These are phyloP conservation scores for Dryococelus australis DNA, from an alignment of 2,888 invertebrate genomes.

Conservation along the genomic window DNA sequence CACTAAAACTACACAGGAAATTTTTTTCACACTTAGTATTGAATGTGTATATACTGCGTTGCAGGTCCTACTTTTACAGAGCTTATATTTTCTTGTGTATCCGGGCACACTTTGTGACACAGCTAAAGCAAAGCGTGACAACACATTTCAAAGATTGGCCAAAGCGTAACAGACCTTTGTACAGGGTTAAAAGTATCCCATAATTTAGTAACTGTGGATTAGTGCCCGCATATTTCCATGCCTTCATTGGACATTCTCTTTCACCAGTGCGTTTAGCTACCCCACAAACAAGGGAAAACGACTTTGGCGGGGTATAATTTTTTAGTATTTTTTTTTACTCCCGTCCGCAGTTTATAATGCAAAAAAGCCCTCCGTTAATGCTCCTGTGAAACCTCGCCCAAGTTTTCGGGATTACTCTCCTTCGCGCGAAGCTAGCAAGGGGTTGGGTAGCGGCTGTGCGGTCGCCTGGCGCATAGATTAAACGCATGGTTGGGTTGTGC, in stretches of 20 bases:
- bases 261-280: not conserved
- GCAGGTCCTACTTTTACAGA: no score
- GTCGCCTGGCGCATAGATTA: conserved; percentile 32
- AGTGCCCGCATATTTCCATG: not conserved
- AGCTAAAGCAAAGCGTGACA: not conserved
- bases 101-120: not conserved
- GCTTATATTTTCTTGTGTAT: no score
- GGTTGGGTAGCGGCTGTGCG: not conserved
- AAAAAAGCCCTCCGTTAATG: not conserved
- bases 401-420: conserved; percentile 3
- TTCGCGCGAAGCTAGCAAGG: not conserved
- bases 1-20: no score
- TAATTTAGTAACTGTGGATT: conserved; percentile 1
- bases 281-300: not conserved
- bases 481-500: conserved; percentile 17
- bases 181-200: not conserved
- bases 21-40: no score
- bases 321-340: not conserved
- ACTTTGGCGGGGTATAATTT: not conserved
- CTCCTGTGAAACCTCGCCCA: conserved; percentile 10
- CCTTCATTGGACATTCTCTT: not conserved
- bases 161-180: not conserved
- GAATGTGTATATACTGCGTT: no score
- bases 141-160: not conserved
- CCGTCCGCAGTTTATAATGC: not conserved